Conservation (phyloP, 2,888 invertebrate species). For the Drosophila neonasuta region DNA sequence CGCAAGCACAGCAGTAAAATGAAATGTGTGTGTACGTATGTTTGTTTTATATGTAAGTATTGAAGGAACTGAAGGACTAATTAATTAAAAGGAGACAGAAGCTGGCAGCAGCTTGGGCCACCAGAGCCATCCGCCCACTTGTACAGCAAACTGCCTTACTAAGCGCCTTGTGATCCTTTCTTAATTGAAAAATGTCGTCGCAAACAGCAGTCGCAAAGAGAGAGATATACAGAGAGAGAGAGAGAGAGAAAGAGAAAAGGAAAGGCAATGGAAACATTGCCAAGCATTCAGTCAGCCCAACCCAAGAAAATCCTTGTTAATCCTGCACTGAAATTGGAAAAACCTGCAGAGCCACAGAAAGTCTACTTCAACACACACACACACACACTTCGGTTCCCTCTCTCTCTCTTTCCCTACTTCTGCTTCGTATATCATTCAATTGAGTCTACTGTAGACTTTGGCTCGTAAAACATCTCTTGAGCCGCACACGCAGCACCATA, state of each 20-base stretch:
- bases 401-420: neutral
- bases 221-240: too few relatives aligned
- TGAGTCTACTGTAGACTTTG: constrained; percentile 27
- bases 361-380: constrained; percentile 14
- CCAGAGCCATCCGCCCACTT: constrained; percentile 5
- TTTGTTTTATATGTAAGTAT: neutral
- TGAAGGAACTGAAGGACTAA: constrained; percentile 51
- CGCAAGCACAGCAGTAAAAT: constrained; percentile 4
- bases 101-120: constrained; percentile 32
- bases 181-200: constrained; percentile 80
- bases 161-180: constrained; percentile 77
- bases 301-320: constrained; percentile 75
- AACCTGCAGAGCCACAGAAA: constrained; percentile 60
- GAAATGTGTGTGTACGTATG: constrained; percentile 1
- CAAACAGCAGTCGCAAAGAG: constrained; percentile 46
- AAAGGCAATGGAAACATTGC: constrained; percentile 11
- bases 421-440: constrained; percentile 1
- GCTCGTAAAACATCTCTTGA: constrained; percentile 67
- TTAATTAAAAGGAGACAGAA: constrained; percentile 64
- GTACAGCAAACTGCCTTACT: constrained; percentile 71
- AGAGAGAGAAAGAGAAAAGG: neutral
- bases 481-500: constrained; percentile 64
- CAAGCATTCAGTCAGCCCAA: constrained; percentile 37
- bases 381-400: neutral
- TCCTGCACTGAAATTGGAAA: constrained; percentile 80